A percentile compares a stretch with the other conserved stretches of the same genome.
Conservation (phyloP, 2,888 invertebrate species). For the Philereme vetulata region DNA sequence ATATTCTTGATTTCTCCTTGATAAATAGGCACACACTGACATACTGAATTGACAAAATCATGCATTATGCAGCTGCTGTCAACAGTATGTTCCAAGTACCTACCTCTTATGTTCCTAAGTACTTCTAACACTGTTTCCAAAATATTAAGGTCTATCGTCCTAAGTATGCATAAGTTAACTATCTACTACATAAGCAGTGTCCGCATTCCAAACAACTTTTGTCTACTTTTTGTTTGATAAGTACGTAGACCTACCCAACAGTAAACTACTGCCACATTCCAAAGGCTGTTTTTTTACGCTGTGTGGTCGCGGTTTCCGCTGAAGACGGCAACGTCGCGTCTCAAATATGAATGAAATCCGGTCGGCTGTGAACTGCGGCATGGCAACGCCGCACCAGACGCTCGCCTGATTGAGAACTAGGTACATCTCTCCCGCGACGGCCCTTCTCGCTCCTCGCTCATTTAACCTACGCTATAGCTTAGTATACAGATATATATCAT, state of each 20-base stretch:
- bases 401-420: conserved; percentile 78
- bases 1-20: neutral
- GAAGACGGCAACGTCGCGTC: conserved; percentile 81
- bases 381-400: conserved; percentile 81
- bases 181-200: conserved; percentile 49
- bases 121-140: neutral
- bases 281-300: conserved; percentile 79
- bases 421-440: conserved; percentile 73
- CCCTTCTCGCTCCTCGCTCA: conserved; percentile 53
- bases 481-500: conserved; percentile 33
- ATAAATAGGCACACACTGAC: too few species aligned
- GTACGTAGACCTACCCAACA: conserved; percentile 74
- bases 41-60: too few species aligned
- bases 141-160: conserved; percentile 12
- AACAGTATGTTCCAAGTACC: too few species aligned
- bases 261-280: conserved; percentile 81
- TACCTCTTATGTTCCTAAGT: neutral
- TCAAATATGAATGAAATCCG: conserved; percentile 84
- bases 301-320: conserved; percentile 84
- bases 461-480: conserved; percentile 38
- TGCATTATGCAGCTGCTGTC: too few species aligned
- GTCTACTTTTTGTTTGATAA: conserved; percentile 73
- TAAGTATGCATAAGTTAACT: conserved; percentile 10
- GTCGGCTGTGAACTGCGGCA: conserved; percentile 74
- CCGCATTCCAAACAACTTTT: conserved; percentile 72